Conservation (phyloP, 2,113 vertebrate species). For the Polypterus senegalus region DNA sequence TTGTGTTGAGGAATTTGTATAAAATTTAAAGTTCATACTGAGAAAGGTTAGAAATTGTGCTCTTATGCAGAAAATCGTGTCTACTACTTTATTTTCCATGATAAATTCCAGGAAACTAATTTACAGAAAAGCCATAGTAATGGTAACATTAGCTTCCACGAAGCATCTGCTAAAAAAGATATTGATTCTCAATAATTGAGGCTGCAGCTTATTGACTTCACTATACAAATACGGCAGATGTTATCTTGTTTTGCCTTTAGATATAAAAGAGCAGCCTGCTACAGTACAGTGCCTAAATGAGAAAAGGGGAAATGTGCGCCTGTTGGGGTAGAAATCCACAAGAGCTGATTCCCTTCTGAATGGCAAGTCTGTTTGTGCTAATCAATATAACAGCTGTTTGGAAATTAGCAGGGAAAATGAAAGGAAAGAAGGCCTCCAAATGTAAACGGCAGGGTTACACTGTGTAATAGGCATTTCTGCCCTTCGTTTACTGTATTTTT, state of each 20-base stretch:
- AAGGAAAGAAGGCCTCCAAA: not conserved
- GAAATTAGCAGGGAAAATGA: not conserved
- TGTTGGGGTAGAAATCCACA: not conserved
- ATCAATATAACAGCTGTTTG: not conserved
- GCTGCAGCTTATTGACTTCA: slow-evolving; percentile 13
- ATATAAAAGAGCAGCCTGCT: slow-evolving; percentile 13
- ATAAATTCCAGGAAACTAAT: not conserved
- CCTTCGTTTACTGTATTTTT: too few species aligned
- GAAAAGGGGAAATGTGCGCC: not conserved
- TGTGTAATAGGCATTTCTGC: too few species aligned
- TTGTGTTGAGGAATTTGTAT: too few species aligned
- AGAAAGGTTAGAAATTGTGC: too few species aligned
- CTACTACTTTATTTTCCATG: too few species aligned
- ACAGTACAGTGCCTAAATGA: not conserved
- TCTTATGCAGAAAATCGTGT: too few species aligned
- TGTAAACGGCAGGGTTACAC: not conserved
- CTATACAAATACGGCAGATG: slow-evolving; percentile 18
- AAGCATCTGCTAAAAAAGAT: slow-evolving; percentile 17
- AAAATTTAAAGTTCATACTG: too few species aligned
- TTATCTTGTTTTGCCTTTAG: slow-evolving; percentile 17
- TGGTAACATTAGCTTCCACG: slow-evolving; percentile 8
- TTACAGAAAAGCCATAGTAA: slow-evolving; percentile 1
- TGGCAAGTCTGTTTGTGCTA: not conserved
- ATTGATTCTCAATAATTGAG: slow-evolving; percentile 31
- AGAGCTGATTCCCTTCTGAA: not conserved